Evolutionary conservation across 2,113 vertebrate genomes (phyloP).

Genomic region (Notothenia coriiceps): DNA sequence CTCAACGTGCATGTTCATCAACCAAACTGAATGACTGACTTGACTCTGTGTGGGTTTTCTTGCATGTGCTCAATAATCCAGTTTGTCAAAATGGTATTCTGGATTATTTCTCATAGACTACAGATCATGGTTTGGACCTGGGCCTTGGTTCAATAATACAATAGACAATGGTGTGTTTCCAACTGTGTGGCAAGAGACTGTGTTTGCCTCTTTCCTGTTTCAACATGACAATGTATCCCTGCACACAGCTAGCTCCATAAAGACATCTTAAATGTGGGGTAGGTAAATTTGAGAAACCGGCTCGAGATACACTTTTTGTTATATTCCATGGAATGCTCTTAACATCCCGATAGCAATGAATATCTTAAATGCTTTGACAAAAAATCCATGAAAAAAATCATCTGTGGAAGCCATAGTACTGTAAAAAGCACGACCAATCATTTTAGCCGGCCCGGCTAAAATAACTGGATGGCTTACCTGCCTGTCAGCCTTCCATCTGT

Average conservation of each 20-base stretch:
- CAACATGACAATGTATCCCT: neutral
- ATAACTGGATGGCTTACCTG: too few species aligned
- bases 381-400: too few species aligned
- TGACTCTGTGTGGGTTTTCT: neutral
- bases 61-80: neutral
- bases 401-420: too few species aligned
- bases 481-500: too few species aligned
- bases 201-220: neutral
- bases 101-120: neutral
- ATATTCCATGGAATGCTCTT: too few species aligned
- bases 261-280: neutral
- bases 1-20: too few species aligned
- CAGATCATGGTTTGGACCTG: neutral
- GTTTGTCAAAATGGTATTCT: neutral
- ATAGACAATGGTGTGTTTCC: neutral
- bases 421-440: too few species aligned
- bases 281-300: too few species aligned
- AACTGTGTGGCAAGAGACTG: neutral
- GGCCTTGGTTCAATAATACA: neutral
- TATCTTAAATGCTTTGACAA: too few species aligned
- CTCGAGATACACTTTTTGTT: too few species aligned
- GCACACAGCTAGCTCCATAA: neutral
- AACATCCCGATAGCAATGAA: too few species aligned
- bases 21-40: neutral
- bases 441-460: too few species aligned